phyloP scores from a whole-genome alignment of 2,888 invertebrate genomes.

The Heliconius ethilla region DNA sequence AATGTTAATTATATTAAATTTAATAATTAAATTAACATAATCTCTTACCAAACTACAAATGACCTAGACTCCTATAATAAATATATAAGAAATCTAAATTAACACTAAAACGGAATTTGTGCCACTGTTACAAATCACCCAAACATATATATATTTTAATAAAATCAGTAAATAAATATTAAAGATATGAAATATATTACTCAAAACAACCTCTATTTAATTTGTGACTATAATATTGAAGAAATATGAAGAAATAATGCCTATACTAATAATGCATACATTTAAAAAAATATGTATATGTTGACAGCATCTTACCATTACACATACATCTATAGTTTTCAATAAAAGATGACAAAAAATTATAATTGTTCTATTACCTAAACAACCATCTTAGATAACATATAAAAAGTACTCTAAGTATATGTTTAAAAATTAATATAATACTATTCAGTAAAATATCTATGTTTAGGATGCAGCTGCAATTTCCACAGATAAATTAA shows the following conservation, averaged over 20 bases:
- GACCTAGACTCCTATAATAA: constrained; percentile 24
- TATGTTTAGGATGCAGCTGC: constrained; percentile 68
- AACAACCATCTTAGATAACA: background rate
- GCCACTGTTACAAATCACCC: constrained; percentile 6
- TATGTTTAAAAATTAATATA: constrained; percentile 39
- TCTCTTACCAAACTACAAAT: constrained; percentile 29
- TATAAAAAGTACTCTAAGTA: constrained; percentile 38
- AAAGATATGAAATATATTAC: background rate
- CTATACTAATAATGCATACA: background rate
- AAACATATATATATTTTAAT: background rate
- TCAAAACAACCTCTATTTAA: background rate
- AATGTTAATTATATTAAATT: constrained; percentile 21
- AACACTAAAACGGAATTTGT: constrained; percentile 18
- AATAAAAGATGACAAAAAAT: no score
- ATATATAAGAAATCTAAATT: constrained; percentile 16
- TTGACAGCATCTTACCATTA: no score
- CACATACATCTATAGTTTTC: background rate
- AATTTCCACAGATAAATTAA: constrained; percentile 69
- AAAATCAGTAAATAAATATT: background rate
- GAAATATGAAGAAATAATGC: background rate
- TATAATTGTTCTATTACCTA: background rate
- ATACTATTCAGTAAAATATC: constrained; percentile 31
- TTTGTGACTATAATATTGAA: background rate
- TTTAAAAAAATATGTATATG: background rate
- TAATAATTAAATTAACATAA: constrained; percentile 28